Evolutionary conservation across 2,888 invertebrate species (phyloP), one percentile per base, ranked within the genome.

Genomic region (Mythimna pallens): DNA sequence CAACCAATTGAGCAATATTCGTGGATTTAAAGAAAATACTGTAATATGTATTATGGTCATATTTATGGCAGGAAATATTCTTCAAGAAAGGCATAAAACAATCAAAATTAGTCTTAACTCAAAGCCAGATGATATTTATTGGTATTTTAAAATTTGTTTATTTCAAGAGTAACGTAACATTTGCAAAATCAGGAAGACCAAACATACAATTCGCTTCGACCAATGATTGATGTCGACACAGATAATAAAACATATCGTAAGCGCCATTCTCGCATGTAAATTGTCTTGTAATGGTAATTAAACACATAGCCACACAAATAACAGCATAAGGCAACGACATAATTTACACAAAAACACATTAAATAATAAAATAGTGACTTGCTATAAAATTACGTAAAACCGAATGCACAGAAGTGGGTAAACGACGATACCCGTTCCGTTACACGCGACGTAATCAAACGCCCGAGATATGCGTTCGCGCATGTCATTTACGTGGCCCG

Each of bases 391-490:
- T 89, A 87, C 89, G 88, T 88, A 90, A 89, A 89, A 84, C 80
- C 70, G 76, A 87, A 85, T 82, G 82, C 70, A 83, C 70, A 74
- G 73, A 74, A 81, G 70, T 71, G 72, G 78, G 80, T 80, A 82
- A 76, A 75, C 70, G 73, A 63, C 66, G 73, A 79, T 77, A 79
- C 86, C 70, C 84, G 90, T 84, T 88, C 84, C 88, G 86, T 87
- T 89, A 76, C 84, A 89, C 85, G 87, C 88, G 75, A 85, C 81
- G 86, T 83, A 87, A 83, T 80, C 78, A 79, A 77, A 74, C 81
- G 89, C 65, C 90, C 90, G 88, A 86, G 72, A 88, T 89, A 80
- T 62, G 78, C 87, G 87, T 67, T 83, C 70, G 85, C 78, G 88
- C 89, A 82, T 90, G 85, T 81, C 84, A 82, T 83, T 71, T 71